Percentiles rank a stretch among this genome's conserved stretches.
These are phyloP conservation scores for Drosophila tristis DNA, from an alignment of 1,140 invertebrate species.

Conservation along the genomic window DNA sequence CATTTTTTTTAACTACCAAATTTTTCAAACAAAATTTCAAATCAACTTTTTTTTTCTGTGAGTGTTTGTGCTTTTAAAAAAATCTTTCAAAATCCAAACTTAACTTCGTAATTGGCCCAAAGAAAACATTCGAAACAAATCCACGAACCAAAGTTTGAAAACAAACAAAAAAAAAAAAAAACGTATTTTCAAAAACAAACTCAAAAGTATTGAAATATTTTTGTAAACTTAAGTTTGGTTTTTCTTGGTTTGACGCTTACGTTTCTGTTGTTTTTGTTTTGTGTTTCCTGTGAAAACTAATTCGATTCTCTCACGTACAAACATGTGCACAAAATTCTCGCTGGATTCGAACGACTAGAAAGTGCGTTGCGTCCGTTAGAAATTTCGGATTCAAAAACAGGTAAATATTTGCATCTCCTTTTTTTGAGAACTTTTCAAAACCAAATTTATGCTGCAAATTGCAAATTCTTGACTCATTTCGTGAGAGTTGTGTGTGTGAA, in stretches of 20 bases:
- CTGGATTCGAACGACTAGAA: constrained; percentile 75
- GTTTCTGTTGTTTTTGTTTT: constrained; percentile 18
- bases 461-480: constrained; percentile 30
- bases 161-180: neutral
- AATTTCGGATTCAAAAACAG: constrained; percentile 17
- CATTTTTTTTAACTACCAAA: neutral
- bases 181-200: neutral
- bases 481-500: constrained; percentile 7
- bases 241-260: neutral
- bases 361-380: constrained; percentile 54
- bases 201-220: neutral
- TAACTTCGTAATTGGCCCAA: no score
- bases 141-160: neutral
- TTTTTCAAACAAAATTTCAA: neutral
- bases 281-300: constrained; percentile 26
- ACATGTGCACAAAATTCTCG: constrained; percentile 78
- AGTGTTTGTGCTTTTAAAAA: neutral
- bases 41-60: neutral
- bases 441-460: neutral
- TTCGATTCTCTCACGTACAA: constrained; percentile 31
- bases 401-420: constrained; percentile 29
- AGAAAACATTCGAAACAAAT: no score
- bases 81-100: no score
- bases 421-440: neutral
- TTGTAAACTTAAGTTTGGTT: no score